phyloP scores from a whole-genome alignment of 1,140 invertebrate genomes.

The Nasonia longicornis region DNA sequence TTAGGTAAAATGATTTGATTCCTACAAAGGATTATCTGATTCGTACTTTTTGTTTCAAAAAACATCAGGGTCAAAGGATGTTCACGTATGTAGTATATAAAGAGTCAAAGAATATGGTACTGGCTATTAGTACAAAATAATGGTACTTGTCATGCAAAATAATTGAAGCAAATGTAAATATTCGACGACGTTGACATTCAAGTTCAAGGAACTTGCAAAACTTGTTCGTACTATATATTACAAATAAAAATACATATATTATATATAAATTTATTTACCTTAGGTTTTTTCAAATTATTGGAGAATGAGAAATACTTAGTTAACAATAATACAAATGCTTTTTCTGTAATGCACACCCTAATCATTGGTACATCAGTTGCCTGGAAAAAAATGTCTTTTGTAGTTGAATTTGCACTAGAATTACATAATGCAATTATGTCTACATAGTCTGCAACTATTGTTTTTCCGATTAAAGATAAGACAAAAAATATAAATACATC shows the following conservation, averaged over 20 bases:
- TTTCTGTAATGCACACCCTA: constrained; percentile 40
- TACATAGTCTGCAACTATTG: constrained; percentile 19
- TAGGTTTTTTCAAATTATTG: constrained; percentile 32
- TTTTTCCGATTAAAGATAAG: constrained; percentile 11
- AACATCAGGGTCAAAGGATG: constrained; percentile 10
- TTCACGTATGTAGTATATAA: constrained; percentile 40
- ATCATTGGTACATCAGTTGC: constrained; percentile 22
- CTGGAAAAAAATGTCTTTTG: constrained; percentile 34
- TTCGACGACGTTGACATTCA: constrained; percentile 15
- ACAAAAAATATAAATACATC: constrained; percentile 15
- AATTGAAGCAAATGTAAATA: constrained; percentile 41
- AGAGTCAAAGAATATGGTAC: constrained; percentile 28
- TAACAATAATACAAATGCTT: background rate
- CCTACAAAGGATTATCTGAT: constrained; percentile 19
- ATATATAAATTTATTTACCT: constrained; percentile 20
- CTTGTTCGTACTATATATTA: constrained; percentile 30
- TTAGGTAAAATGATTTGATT: constrained; percentile 35
- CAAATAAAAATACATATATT: constrained; percentile 26
- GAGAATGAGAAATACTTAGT: constrained; percentile 18
- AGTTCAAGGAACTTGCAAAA: constrained; percentile 38
- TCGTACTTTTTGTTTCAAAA: constrained; percentile 28
- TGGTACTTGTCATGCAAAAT: constrained; percentile 24
- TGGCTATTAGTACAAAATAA: constrained; percentile 28
- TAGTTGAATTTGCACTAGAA: constrained; percentile 39
- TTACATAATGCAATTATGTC: constrained; percentile 37